Conservation (phyloP, 2,888 invertebrate species). For the Plemyria rubiginata region DNA sequence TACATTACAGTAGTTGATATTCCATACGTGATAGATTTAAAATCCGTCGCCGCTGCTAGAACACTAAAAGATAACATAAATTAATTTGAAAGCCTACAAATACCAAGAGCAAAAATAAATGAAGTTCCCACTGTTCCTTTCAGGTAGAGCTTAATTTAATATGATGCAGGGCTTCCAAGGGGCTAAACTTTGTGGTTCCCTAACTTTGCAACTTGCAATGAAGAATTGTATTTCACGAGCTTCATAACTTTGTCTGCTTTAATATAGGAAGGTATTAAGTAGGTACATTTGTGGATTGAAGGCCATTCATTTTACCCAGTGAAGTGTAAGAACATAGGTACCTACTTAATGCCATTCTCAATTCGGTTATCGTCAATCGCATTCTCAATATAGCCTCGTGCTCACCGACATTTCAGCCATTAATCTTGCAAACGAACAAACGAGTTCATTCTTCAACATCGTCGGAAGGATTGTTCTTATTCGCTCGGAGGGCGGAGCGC, state of each 20-base stretch:
- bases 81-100: constrained; percentile 41
- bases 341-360: not conserved
- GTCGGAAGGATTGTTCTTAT: constrained; percentile 50
- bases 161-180: constrained; percentile 59
- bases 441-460: constrained; percentile 57
- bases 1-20: too few relatives aligned
- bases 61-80: too few relatives aligned
- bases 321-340: not conserved
- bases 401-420: constrained; percentile 49
- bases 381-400: constrained; percentile 31
- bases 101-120: constrained; percentile 10
- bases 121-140: not conserved
- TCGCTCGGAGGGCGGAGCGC: constrained; percentile 50
- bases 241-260: constrained; percentile 16
- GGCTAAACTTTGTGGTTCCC: constrained; percentile 54
- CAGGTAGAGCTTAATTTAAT: constrained; percentile 38
- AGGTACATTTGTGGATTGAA: too few relatives aligned
- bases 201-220: constrained; percentile 46
- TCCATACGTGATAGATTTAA: too few relatives aligned
- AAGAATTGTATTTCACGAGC: constrained; percentile 46
- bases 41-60: too few relatives aligned
- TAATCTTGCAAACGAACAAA: constrained; percentile 55
- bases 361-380: constrained; percentile 21
- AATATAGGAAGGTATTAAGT: not conserved
- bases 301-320: not conserved